Conservation (phyloP, 1,140 invertebrate genomes). For the Nasonia vitripennis region DNA sequence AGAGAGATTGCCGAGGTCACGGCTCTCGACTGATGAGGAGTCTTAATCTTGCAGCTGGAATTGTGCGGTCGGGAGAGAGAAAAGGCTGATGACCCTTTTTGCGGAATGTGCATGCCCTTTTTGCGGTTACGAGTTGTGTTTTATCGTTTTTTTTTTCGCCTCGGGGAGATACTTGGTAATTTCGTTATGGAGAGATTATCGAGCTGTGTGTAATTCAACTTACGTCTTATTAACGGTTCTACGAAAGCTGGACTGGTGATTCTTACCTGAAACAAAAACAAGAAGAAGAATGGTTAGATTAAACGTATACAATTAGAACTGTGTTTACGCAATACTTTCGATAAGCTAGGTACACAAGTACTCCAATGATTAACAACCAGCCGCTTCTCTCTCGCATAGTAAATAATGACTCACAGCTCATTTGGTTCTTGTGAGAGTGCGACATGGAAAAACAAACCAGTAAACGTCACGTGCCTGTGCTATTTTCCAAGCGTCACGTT, state of each 20-base stretch:
- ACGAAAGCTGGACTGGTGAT: neutral
- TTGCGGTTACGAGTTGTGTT: too few relatives aligned
- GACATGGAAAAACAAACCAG: neutral
- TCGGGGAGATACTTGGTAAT: too few relatives aligned
- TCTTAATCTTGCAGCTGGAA: constrained; percentile 8
- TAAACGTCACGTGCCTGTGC: neutral
- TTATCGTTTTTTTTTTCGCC: too few relatives aligned
- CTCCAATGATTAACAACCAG: neutral
- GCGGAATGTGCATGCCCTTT: neutral
- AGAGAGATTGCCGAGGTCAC: neutral
- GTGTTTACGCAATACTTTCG: neutral
- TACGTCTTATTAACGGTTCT: neutral
- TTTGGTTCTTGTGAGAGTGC: neutral
- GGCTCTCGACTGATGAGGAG: neutral
- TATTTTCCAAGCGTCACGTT: neutral
- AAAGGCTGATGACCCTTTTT: neutral
- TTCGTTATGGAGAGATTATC: too few relatives aligned
- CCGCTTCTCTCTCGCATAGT: neutral
- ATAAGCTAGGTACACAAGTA: neutral
- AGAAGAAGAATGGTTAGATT: neutral
- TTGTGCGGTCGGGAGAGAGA: neutral
- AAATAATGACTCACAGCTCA: constrained; percentile 4
- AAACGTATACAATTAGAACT: neutral
- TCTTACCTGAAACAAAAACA: neutral
- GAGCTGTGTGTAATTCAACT: neutral